Conservation (phyloP, 2,113 vertebrate species). For the Zonotrichia leucophrys region DNA sequence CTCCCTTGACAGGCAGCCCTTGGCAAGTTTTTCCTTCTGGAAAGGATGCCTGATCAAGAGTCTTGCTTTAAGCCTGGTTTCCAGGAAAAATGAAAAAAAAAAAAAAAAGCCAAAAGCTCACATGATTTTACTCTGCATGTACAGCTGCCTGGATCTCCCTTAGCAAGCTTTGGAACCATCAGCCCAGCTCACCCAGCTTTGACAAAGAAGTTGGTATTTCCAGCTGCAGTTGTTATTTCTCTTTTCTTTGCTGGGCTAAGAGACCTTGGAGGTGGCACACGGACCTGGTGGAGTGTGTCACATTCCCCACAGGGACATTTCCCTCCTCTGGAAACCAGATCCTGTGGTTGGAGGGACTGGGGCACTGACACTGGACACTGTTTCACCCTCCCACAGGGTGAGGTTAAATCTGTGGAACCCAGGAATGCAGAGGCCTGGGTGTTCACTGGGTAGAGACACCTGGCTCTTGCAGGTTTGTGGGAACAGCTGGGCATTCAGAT, state of each 20-base stretch:
- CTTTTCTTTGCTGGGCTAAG: background rate
- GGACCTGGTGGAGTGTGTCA: rapidly evolving
- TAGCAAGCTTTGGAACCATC: background rate
- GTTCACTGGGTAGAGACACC: background rate
- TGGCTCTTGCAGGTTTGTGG: background rate
- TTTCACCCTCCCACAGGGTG: rapidly evolving
- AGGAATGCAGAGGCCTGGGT: rapidly evolving
- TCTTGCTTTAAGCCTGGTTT: background rate
- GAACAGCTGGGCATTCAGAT: background rate
- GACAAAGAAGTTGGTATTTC: background rate
- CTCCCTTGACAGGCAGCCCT: rapidly evolving
- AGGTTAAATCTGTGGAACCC: background rate
- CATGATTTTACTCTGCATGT: rapidly evolving
- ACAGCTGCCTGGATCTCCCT: background rate
- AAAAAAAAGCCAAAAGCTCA: background rate
- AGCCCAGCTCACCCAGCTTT: background rate
- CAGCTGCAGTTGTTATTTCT: background rate
- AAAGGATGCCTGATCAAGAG: background rate
- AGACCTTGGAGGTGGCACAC: rapidly evolving
- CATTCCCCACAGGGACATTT: rapidly evolving
- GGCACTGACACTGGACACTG: background rate
- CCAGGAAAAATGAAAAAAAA: no score
- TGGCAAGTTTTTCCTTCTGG: background rate
- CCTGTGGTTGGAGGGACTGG: background rate
- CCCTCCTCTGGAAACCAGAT: background rate